These are phyloP conservation scores for Sabellastarte sp. DNA, from an alignment of 2,888 invertebrate genomes.

Conservation along the genomic window DNA sequence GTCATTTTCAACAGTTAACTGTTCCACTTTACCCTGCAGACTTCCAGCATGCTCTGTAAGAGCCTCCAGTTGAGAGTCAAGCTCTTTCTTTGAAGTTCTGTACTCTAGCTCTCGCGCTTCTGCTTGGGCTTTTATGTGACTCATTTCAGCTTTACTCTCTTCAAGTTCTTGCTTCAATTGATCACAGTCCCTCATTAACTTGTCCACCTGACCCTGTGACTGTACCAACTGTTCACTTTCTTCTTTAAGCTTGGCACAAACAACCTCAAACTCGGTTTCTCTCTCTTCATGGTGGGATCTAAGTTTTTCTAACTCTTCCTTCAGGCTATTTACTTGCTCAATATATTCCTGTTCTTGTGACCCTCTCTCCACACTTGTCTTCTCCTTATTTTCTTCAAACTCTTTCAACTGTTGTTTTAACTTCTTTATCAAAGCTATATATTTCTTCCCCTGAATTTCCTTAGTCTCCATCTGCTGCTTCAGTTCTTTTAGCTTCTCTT, in stretches of 20 bases:
- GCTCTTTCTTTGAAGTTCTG: not conserved
- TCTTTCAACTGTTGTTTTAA: slow-evolving; percentile 10
- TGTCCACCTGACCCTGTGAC: not conserved
- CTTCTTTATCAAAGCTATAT: slow-evolving; percentile 17
- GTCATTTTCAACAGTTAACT: not conserved
- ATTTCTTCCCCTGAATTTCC: slow-evolving; percentile 16
- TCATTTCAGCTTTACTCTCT: too few relatives aligned
- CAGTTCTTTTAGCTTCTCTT: not conserved
- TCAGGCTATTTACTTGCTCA: not conserved
- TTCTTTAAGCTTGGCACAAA: not conserved
- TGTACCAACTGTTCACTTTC: not conserved
- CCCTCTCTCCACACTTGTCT: not conserved
- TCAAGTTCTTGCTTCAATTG: not conserved
- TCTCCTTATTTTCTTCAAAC: not conserved
- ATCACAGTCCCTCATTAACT: not conserved
- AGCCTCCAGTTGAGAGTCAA: not conserved
- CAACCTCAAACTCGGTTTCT: not conserved
- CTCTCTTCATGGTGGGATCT: not conserved
- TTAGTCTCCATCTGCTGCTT: slow-evolving; percentile 8
- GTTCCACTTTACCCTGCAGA: not conserved
- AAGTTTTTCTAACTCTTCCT: not conserved
- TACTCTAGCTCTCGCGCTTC: not conserved
- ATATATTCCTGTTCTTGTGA: too few relatives aligned
- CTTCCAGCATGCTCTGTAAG: not conserved
- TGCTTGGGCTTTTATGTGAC: not conserved